Percentiles rank a stretch among this genome's conserved stretches.
phyloP scores from a whole-genome alignment of 2,797 vertebrate species.

The Ficedula albicollis region DNA sequence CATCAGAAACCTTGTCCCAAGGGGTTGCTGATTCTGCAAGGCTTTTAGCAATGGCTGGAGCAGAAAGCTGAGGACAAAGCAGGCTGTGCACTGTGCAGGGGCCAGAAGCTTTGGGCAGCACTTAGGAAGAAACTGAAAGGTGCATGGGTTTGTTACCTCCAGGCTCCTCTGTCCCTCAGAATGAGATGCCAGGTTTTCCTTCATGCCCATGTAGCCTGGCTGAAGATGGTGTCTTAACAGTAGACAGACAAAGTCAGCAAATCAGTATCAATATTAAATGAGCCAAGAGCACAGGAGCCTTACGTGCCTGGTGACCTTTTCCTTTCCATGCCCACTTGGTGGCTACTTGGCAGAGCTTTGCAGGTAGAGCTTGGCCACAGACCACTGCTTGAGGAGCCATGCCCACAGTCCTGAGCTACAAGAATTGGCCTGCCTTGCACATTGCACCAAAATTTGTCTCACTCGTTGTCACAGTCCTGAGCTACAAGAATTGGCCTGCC shows the following conservation, averaged over 20 bases:
- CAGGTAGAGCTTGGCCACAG: background rate
- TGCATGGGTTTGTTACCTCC: background rate
- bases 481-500: background rate
- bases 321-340: background rate
- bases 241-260: background rate
- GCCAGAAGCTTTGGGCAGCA: background rate
- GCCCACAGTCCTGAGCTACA: background rate
- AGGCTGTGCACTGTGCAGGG: background rate
- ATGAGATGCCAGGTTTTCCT: background rate
- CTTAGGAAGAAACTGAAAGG: background rate
- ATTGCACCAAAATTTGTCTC: background rate
- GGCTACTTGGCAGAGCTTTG: background rate
- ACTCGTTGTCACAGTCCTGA: background rate
- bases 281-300: background rate
- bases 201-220: background rate
- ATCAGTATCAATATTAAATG: background rate
- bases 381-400: background rate
- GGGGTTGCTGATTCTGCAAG: fast-evolving
- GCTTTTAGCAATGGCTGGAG: background rate
- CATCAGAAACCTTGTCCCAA: background rate
- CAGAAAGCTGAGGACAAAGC: background rate
- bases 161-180: background rate
- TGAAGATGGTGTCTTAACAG: background rate
- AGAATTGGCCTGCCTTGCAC: background rate
- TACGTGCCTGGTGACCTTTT: background rate